A percentile compares a stretch with the other conserved stretches of the same genome.
phyloP scores from a whole-genome alignment of 2,113 vertebrate genomes.

The Cyphomyrus plagiostoma region DNA sequence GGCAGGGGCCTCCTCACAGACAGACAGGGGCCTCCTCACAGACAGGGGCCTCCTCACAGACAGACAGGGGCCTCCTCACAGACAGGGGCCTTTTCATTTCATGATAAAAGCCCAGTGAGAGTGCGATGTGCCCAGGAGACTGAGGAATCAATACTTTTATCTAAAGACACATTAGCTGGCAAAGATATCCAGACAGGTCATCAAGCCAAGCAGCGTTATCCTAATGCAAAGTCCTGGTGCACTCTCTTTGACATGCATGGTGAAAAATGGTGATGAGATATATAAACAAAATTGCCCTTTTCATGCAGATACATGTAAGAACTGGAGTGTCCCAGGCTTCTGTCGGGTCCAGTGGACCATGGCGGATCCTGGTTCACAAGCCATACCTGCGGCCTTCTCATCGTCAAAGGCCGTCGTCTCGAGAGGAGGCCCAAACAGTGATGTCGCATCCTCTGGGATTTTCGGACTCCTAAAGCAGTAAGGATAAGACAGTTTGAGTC shows the following conservation, averaged over 20 bases:
- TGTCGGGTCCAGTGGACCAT: neutral
- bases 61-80: no score
- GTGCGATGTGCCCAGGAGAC: neutral
- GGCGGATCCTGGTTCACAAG: neutral
- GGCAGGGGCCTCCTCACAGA: no score
- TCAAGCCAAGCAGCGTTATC: neutral
- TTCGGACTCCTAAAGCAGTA: conserved; percentile 60
- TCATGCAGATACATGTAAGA: neutral
- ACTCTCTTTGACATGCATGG: neutral
- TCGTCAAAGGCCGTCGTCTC: conserved; percentile 73
- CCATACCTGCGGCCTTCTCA: conserved; percentile 68
- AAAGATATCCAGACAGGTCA: neutral
- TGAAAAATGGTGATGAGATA: neutral
- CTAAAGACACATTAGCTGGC: conserved; percentile 10
- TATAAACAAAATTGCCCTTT: neutral
- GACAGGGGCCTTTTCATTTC: neutral
- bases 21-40: no score
- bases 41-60: no score
- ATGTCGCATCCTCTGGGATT: conserved; percentile 56
- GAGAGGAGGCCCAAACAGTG: conserved; percentile 78
- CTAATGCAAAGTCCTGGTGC: neutral
- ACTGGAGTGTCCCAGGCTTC: neutral
- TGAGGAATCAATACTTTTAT: conserved; percentile 6
- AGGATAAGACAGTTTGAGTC: neutral
- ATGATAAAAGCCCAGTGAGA: neutral